A percentile compares a stretch with the other conserved stretches of the same genome.
Conservation (phyloP, 1,140 invertebrate species). For the Temnothorax curvispinosus region DNA sequence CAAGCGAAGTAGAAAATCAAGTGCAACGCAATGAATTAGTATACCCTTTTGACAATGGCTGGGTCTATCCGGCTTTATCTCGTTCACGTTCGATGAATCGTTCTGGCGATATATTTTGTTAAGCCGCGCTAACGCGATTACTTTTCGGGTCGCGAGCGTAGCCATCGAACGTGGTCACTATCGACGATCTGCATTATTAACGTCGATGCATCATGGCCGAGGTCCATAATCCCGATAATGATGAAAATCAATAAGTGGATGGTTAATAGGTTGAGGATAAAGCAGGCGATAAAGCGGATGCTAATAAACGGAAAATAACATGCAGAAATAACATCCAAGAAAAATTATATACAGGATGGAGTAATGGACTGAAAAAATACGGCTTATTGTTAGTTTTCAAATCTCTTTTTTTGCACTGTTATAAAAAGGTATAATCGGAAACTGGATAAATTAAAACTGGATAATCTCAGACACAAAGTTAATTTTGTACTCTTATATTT, state of each 20-base stretch:
- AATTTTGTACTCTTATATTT: background rate
- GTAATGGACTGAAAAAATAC: background rate
- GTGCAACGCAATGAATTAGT: constrained; percentile 50
- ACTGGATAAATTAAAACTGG: constrained; percentile 11
- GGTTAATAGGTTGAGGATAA: background rate
- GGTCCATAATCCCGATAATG: constrained; percentile 65
- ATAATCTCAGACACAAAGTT: background rate
- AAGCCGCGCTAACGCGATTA: constrained; percentile 63
- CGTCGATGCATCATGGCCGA: constrained; percentile 51
- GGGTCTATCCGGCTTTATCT: constrained; percentile 65
- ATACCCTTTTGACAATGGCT: constrained; percentile 53
- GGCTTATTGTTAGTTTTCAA: too few relatives aligned
- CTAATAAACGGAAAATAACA: constrained; percentile 36
- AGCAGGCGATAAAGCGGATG: background rate
- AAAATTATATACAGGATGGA: background rate
- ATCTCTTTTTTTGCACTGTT: background rate
- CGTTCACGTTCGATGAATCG: constrained; percentile 71
- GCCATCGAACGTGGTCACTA: constrained; percentile 26
- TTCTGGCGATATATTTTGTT: constrained; percentile 66
- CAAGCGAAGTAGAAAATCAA: constrained; percentile 45
- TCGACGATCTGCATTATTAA: constrained; percentile 49
- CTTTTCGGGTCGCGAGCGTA: constrained; percentile 51
- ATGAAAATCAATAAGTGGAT: constrained; percentile 52
- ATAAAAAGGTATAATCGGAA: background rate
- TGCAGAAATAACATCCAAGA: background rate